These are phyloP conservation scores for Brevimyrus niger DNA, from an alignment of 2,113 vertebrate genomes.

Conservation along the genomic window DNA sequence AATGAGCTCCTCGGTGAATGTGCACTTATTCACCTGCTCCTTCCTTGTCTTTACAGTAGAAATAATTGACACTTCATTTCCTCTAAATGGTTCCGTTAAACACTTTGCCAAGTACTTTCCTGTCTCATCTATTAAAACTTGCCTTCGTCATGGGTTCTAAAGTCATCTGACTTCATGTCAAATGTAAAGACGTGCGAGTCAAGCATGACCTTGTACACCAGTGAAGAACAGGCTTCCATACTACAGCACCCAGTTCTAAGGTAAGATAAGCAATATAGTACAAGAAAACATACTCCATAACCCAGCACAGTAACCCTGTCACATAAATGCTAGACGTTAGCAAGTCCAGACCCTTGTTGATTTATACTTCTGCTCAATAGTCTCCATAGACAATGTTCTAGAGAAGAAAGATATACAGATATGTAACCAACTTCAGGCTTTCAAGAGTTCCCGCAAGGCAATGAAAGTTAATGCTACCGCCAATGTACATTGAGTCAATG, in stretches of 20 bases:
- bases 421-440: background rate
- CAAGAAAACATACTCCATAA: background rate
- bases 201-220: background rate
- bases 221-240: background rate
- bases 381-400: background rate
- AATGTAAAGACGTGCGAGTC: background rate
- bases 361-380: background rate
- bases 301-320: background rate
- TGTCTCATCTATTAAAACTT: background rate
- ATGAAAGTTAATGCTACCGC: background rate
- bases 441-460: background rate
- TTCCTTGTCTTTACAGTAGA: background rate
- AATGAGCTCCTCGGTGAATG: background rate
- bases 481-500: background rate
- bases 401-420: too few relatives aligned
- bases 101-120: background rate
- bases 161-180: background rate
- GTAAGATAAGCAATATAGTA: background rate
- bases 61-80: background rate
- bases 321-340: background rate
- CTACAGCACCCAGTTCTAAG: background rate
- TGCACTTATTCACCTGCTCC: conserved; percentile 30
- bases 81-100: conserved; percentile 4
- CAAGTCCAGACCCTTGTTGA: background rate
- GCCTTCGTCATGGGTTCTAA: background rate